phyloP scores from a whole-genome alignment of 2,797 vertebrate species.

The Leuciscus waleckii region DNA sequence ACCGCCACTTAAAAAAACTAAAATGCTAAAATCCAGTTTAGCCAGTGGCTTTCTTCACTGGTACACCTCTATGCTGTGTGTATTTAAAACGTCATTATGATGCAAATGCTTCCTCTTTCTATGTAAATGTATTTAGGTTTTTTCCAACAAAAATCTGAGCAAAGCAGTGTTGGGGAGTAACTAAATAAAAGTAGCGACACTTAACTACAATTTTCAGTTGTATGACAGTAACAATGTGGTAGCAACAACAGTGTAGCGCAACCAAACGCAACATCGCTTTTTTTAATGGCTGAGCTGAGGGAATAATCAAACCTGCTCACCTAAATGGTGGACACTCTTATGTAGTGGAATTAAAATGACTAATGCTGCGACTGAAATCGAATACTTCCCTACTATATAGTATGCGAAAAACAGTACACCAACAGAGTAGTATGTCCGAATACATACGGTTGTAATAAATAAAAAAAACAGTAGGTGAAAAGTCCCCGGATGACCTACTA shows the following conservation, averaged over 20 bases:
- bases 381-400: too few species aligned
- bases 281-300: background rate
- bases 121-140: background rate
- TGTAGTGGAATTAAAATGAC: background rate
- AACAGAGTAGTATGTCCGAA: too few species aligned
- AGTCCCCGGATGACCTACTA: too few species aligned
- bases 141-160: background rate
- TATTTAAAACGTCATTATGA: background rate
- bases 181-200: background rate
- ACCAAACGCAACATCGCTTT: background rate
- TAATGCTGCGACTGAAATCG: too few species aligned
- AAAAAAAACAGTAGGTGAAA: too few species aligned
- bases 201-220: background rate
- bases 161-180: background rate
- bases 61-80: background rate
- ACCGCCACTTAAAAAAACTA: background rate
- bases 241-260: background rate
- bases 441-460: too few species aligned
- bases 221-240: background rate
- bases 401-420: too few species aligned
- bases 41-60: constrained; percentile 5
- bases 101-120: background rate
- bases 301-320: background rate
- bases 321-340: background rate
- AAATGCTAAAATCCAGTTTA: background rate